These are phyloP conservation scores for Acholoe squamosa DNA, from an alignment of 2,888 invertebrate genomes.

Conservation along the genomic window DNA sequence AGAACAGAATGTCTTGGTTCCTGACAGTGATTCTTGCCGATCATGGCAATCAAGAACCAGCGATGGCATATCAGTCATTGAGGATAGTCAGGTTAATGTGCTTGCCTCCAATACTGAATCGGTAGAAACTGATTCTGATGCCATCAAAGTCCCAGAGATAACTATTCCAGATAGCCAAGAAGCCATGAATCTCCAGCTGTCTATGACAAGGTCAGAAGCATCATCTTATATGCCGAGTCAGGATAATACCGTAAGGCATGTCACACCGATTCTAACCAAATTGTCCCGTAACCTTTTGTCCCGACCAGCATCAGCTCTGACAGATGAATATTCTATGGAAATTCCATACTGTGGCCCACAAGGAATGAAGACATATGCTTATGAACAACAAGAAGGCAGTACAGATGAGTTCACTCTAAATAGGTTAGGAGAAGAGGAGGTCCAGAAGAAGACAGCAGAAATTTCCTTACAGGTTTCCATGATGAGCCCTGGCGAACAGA, in stretches of 20 bases:
- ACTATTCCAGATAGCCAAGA: constrained; percentile 38
- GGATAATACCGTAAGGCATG: background rate
- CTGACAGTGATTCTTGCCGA: background rate
- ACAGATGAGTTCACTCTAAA: background rate
- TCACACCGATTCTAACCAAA: background rate
- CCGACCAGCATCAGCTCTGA: background rate
- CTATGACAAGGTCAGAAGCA: background rate
- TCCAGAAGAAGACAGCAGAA: background rate
- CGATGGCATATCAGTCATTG: background rate
- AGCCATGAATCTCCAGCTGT: constrained; percentile 15
- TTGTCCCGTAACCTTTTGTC: too few relatives aligned
- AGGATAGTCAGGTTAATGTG: constrained; percentile 23
- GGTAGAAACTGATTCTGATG: background rate
- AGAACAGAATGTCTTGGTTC: background rate
- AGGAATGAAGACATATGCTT: background rate
- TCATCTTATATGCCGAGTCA: background rate
- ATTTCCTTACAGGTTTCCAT: constrained; percentile 23
- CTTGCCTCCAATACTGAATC: constrained; percentile 35
- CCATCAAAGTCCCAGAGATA: background rate
- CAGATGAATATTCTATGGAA: background rate
- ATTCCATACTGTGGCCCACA: constrained; percentile 13
- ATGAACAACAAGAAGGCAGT: background rate
- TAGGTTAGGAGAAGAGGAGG: background rate
- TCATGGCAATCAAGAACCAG: background rate
- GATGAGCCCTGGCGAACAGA: background rate